Conservation (phyloP, 1,140 invertebrate species). For the Drosophila pachea region DNA sequence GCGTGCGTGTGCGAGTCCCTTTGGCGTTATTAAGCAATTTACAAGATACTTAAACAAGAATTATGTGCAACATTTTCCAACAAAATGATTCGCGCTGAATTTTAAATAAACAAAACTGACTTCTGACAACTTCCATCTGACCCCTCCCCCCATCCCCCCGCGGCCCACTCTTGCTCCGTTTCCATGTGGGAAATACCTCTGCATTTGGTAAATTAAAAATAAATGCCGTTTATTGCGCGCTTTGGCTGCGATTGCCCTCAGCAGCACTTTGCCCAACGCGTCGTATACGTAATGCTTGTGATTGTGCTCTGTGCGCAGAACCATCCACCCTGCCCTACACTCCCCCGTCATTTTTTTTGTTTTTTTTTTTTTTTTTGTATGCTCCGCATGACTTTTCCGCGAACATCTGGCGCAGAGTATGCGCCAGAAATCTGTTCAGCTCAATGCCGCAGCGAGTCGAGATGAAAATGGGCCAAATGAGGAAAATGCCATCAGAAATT, state of each 20-base stretch:
- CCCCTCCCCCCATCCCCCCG: not conserved
- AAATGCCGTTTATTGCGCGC: constrained; percentile 38
- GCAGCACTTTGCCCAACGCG: constrained; percentile 5
- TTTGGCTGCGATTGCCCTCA: constrained; percentile 1
- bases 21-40: constrained; percentile 78
- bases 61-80: constrained; percentile 78
- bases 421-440: not conserved
- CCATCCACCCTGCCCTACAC: too few relatives aligned
- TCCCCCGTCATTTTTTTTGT: not conserved
- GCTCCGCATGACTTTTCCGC: too few relatives aligned
- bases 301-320: too few relatives aligned
- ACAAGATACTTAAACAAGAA: constrained; percentile 78
- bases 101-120: constrained; percentile 76
- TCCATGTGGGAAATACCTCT: constrained; percentile 22
- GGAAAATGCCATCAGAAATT: not conserved
- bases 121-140: constrained; percentile 56
- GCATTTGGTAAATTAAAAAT: constrained; percentile 57
- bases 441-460: too few relatives aligned
- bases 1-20: constrained; percentile 51
- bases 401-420: not conserved
- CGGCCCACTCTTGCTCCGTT: not conserved
- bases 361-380: not conserved
- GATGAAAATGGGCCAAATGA: too few relatives aligned
- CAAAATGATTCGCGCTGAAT: constrained; percentile 76
- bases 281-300: constrained; percentile 35